A percentile compares a stretch with the other conserved stretches of the same genome.
Conservation (phyloP, 2,113 vertebrate genomes). For the Onychostruthus taczanowskii region DNA sequence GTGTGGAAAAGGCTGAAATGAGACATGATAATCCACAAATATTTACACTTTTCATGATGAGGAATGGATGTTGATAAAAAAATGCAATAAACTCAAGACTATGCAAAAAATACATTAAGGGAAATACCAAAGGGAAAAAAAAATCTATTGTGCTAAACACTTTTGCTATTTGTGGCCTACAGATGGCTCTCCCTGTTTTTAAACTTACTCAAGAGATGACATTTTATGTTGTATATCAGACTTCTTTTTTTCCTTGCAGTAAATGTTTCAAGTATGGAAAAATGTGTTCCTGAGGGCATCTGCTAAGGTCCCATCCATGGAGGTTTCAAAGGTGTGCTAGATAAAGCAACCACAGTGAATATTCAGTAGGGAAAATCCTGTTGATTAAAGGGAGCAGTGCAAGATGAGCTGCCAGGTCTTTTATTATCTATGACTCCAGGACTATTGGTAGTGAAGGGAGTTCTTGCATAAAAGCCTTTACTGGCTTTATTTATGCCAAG, state of each 20-base stretch:
- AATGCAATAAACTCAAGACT: background rate
- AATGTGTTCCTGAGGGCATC: background rate
- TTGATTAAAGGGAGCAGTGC: slow-evolving; percentile 13
- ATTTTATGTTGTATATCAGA: background rate
- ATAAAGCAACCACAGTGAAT: slow-evolving; percentile 26
- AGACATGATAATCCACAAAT: background rate
- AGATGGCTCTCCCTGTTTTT: slow-evolving; percentile 17
- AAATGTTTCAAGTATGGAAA: background rate
- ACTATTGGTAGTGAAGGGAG: slow-evolving; percentile 14
- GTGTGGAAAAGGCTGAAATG: background rate
- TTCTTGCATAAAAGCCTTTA: slow-evolving; percentile 39
- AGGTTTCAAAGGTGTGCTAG: background rate
- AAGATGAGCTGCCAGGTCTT: slow-evolving; percentile 38
- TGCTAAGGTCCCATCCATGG: slow-evolving; percentile 1
- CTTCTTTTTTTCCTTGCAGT: background rate
- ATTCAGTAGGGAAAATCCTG: slow-evolving; percentile 34
- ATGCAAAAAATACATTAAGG: background rate
- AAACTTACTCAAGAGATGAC: background rate
- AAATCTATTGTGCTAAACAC: background rate
- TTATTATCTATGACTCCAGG: slow-evolving; percentile 28
- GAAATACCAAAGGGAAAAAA: background rate
- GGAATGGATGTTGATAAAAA: background rate
- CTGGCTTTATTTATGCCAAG: slow-evolving; percentile 48
- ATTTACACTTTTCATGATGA: background rate
- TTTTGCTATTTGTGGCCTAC: slow-evolving; percentile 11